A percentile compares a stretch with the other conserved stretches of the same genome.
These are phyloP conservation scores for Antennarius maculatus DNA, from an alignment of 2,797 vertebrate species.

Conservation along the genomic window DNA sequence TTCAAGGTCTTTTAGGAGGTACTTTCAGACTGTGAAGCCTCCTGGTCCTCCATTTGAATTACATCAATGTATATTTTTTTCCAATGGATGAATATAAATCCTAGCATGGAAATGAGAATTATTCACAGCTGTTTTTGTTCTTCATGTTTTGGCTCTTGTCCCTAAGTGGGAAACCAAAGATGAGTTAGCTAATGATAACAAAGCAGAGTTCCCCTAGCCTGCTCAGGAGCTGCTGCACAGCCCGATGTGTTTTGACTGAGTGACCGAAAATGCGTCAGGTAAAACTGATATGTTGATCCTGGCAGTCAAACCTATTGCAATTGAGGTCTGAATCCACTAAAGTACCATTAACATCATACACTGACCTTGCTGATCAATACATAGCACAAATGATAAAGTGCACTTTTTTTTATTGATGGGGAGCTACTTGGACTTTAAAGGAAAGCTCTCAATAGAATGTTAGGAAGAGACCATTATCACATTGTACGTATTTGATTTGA, in stretches of 20 bases:
- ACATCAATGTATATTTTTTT: conserved; percentile 47
- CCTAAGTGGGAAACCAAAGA: conserved; percentile 55
- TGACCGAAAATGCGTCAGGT: conserved; percentile 69
- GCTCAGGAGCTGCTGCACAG: conserved; percentile 42
- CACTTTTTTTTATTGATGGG: conserved; percentile 66
- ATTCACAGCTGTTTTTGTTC: conserved; percentile 70
- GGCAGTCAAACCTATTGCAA: conserved; percentile 33
- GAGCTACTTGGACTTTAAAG: conserved; percentile 42
- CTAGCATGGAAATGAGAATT: conserved; percentile 65
- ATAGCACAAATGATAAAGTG: conserved; percentile 51
- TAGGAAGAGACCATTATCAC: conserved; percentile 43
- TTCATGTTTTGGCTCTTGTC: conserved; percentile 55
- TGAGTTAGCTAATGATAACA: conserved; percentile 73
- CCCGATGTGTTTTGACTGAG: conserved; percentile 72
- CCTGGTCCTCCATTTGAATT: conserved; percentile 58
- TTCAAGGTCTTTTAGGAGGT: conserved; percentile 46
- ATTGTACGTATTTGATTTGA: conserved; percentile 46
- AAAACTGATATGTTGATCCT: conserved; percentile 57
- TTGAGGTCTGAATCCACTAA: conserved; percentile 43
- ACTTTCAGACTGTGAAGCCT: conserved; percentile 45
- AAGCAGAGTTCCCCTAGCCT: conserved; percentile 46
- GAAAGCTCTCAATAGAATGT: conserved; percentile 59
- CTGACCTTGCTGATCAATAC: conserved; percentile 61
- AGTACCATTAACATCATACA: conserved; percentile 59
- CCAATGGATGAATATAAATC: conserved; percentile 54